phyloP scores from a whole-genome alignment of 2,113 vertebrate species.

The Dicrurus megarhynchus region DNA sequence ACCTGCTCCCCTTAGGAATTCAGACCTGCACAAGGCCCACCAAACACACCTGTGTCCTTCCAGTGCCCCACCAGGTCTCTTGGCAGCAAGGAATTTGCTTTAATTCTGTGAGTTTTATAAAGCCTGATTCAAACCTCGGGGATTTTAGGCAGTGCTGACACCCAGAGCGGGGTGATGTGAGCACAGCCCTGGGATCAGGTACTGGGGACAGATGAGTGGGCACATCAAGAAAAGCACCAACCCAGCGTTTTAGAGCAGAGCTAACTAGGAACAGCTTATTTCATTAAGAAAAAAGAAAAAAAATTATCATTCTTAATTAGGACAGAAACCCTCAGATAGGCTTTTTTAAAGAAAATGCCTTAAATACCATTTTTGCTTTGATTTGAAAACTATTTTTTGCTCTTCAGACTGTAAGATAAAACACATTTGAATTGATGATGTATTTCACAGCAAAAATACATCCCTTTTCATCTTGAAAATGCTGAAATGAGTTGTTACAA shows the following conservation, averaged over 20 bases:
- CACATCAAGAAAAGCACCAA: not conserved
- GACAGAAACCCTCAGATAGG: not conserved
- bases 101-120: not conserved
- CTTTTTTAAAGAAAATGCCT: not conserved
- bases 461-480: not conserved
- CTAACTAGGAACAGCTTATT: not conserved
- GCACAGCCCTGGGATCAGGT: not conserved
- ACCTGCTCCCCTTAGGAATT: not conserved
- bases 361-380: constrained; percentile 22
- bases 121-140: not conserved
- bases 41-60: not conserved
- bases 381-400: constrained; percentile 24
- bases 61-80: too few relatives aligned
- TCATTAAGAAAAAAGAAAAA: not conserved
- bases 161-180: not conserved
- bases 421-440: constrained; percentile 1
- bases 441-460: not conserved
- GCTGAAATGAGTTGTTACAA: constrained; percentile 9
- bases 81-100: not conserved
- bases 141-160: not conserved
- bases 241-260: not conserved
- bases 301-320: not conserved
- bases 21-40: not conserved
- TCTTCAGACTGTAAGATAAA: constrained; percentile 27
- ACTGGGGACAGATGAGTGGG: not conserved